Conservation (phyloP, 2,113 vertebrate genomes). For the Xiphorhynchus elegans region DNA sequence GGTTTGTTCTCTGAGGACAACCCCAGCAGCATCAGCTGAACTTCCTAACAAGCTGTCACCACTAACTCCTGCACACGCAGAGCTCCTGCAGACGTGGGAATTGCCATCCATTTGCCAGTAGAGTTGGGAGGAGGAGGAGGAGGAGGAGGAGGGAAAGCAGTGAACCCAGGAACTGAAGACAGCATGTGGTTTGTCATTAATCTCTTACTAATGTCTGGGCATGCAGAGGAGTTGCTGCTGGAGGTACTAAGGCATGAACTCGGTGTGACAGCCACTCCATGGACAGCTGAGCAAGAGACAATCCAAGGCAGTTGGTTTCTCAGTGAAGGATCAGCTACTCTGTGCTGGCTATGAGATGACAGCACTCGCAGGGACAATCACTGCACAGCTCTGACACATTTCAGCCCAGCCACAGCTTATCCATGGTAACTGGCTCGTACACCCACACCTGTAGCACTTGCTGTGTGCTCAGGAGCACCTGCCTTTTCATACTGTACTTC, state of each 20-base stretch:
- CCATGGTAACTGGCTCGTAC: not conserved
- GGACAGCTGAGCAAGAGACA: not conserved
- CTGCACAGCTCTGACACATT: not conserved
- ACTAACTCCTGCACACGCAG: not conserved
- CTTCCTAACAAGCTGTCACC: not conserved
- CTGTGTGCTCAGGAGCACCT: conserved; percentile 8
- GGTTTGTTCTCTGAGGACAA: not conserved
- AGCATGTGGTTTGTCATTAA: not conserved
- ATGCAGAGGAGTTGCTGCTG: conserved; percentile 6
- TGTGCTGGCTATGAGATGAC: not conserved
- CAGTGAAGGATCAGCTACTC: not conserved
- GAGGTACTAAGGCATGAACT: not conserved
- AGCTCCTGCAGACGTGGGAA: not conserved
- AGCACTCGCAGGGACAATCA: not conserved
- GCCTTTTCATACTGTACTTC: conserved; percentile 27
- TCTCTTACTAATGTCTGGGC: not conserved
- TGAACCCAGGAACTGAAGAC: not conserved
- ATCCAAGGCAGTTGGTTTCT: not conserved
- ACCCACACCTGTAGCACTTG: not conserved
- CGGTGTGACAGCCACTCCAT: not conserved
- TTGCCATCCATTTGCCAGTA: not conserved
- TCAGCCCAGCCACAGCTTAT: not conserved
- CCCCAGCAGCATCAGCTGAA: not conserved
- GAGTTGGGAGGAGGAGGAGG: not conserved
- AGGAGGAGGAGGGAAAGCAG: not conserved